These are phyloP conservation scores for Drosophila fungiperda DNA, from an alignment of 2,888 invertebrate genomes.

Conservation along the genomic window DNA sequence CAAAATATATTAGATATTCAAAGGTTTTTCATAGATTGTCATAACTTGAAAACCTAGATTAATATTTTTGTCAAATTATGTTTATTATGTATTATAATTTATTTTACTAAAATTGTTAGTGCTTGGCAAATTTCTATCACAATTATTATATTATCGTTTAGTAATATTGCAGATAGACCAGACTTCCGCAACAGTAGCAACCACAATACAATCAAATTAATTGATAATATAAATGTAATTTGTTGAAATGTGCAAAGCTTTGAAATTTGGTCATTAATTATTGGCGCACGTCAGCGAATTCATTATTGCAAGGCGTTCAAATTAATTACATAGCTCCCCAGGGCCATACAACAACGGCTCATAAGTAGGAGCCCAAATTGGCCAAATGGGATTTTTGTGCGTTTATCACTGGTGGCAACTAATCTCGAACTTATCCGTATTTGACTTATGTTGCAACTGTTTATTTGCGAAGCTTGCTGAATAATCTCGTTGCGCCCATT, in stretches of 20 bases:
- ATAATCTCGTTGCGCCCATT: neutral
- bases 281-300: slow-evolving; percentile 59
- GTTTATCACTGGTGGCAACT: neutral
- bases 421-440: neutral
- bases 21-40: neutral
- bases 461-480: neutral
- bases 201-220: slow-evolving; percentile 12
- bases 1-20: neutral
- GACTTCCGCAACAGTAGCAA: neutral
- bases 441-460: neutral
- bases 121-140: neutral
- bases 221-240: slow-evolving; percentile 37
- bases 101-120: neutral
- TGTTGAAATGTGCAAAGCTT: slow-evolving; percentile 26
- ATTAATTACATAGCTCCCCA: slow-evolving; percentile 61
- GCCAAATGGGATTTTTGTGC: neutral
- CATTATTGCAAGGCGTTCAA: slow-evolving; percentile 74
- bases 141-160: neutral
- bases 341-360: neutral
- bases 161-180: slow-evolving; percentile 20
- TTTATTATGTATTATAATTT: neutral
- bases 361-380: neutral
- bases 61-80: neutral
- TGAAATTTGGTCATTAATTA: slow-evolving; percentile 60
- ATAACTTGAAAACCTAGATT: neutral